phyloP scores from a whole-genome alignment of 2,113 vertebrate genomes.

The Oreochromis spilurus region DNA sequence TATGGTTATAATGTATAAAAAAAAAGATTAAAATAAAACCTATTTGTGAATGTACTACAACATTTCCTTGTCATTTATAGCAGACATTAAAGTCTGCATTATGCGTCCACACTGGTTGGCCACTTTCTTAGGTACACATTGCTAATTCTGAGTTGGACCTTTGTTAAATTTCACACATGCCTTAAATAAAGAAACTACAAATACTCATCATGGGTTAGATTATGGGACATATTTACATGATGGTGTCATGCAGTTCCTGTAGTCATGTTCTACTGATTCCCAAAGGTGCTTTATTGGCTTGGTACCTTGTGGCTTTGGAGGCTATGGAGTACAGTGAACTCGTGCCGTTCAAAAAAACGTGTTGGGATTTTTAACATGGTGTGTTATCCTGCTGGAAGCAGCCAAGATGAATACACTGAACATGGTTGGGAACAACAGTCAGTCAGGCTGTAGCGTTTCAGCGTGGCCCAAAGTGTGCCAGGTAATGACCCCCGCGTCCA shows the following conservation, averaged over 20 bases:
- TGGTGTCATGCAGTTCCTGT: neutral
- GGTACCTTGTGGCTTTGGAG: neutral
- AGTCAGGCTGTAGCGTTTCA: neutral
- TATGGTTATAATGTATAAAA: conserved; percentile 75
- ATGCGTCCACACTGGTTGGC: neutral
- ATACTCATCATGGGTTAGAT: neutral
- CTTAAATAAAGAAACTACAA: neutral
- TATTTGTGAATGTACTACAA: conserved; percentile 71
- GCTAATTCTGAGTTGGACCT: neutral
- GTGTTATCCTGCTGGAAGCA: neutral
- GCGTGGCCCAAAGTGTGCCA: neutral
- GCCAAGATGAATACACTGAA: neutral
- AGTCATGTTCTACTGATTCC: neutral
- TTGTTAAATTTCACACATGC: neutral
- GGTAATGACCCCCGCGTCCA: neutral
- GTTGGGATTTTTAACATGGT: neutral
- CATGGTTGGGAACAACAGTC: neutral
- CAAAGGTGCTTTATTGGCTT: neutral
- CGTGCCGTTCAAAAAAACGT: neutral
- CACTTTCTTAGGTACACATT: neutral
- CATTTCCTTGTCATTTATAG: neutral
- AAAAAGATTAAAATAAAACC: conserved; percentile 70
- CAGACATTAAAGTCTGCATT: neutral
- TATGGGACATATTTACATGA: neutral
- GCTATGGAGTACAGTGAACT: neutral